Evolutionary conservation across 2,888 invertebrate genomes (phyloP).

Genomic region (Cartodere bifasciata): DNA sequence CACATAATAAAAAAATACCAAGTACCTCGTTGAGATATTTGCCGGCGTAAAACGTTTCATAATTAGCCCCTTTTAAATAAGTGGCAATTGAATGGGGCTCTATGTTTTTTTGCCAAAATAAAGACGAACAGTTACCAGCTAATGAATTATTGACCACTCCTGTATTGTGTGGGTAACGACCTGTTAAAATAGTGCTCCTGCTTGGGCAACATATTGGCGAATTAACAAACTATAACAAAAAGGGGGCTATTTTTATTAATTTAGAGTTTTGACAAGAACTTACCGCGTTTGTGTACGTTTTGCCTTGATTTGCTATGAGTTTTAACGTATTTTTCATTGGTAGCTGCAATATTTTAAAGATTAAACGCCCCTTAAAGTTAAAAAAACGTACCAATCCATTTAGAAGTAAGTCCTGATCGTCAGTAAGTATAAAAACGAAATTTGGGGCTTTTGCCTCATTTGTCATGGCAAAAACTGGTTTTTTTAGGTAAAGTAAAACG

Average conservation of each 20-base stretch:
- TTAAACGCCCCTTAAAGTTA: too few relatives aligned
- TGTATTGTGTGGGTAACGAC: conserved; percentile 75
- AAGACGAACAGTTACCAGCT: conserved; percentile 62
- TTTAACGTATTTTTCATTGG: conserved; percentile 53
- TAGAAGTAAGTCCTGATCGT: conserved; percentile 74
- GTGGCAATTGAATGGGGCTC: conserved; percentile 60
- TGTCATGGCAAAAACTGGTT: too few relatives aligned
- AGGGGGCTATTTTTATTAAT: conserved; percentile 5
- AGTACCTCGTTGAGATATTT: conserved; percentile 83
- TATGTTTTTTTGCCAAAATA: conserved; percentile 48
- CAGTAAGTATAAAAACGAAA: conserved; percentile 67
- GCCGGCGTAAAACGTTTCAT: conserved; percentile 82
- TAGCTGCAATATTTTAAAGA: too few relatives aligned
- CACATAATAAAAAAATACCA: conserved; percentile 6
- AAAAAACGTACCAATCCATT: conserved; percentile 60
- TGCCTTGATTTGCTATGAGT: conserved; percentile 50
- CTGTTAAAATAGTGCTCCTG: conserved; percentile 74
- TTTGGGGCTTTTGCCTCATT: too few relatives aligned
- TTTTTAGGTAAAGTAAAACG: too few relatives aligned
- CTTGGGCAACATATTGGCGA: conserved; percentile 86
- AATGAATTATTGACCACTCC: conserved; percentile 64
- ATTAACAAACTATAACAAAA: conserved; percentile 55
- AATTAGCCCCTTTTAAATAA: conserved; percentile 46
- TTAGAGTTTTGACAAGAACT: conserved; percentile 28
- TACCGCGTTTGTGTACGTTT: conserved; percentile 62